These are phyloP conservation scores for Synergus itoensis DNA, from an alignment of 2,888 invertebrate species.

Conservation along the genomic window DNA sequence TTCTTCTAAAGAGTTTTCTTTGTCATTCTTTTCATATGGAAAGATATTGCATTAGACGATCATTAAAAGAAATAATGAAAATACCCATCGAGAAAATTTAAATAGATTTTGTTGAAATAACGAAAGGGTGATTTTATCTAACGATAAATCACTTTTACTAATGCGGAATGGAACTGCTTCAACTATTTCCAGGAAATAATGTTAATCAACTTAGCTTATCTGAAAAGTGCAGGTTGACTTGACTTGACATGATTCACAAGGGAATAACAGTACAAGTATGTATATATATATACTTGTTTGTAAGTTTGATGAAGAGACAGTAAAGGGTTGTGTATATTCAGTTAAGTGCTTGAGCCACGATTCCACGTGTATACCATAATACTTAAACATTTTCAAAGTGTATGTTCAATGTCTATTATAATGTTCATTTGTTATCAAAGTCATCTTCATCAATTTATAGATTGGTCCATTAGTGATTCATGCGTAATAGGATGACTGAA, in stretches of 20 bases:
- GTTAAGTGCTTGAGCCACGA: constrained; percentile 16
- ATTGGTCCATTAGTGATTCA: not conserved
- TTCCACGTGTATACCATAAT: not conserved
- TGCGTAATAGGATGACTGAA: not conserved
- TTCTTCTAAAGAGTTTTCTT: not conserved
- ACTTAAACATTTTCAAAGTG: constrained; percentile 1
- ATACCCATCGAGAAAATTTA: too few relatives aligned
- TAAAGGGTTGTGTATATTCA: constrained; percentile 29
- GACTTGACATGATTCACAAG: constrained; percentile 21
- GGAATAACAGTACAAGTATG: not conserved
- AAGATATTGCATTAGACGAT: not conserved
- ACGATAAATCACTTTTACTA: not conserved
- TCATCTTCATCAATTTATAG: not conserved
- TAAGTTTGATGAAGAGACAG: constrained; percentile 26
- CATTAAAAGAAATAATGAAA: too few relatives aligned
- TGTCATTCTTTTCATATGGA: not conserved
- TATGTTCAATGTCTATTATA: not conserved
- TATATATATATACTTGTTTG: constrained; percentile 1
- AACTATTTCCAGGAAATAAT: constrained; percentile 34
- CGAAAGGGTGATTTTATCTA: not conserved
- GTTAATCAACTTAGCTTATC: constrained; percentile 15
- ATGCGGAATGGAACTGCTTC: not conserved
- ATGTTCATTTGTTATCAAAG: not conserved
- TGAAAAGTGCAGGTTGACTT: not conserved
- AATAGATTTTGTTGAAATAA: not conserved